These are phyloP conservation scores for Agonum fuliginosum DNA, from an alignment of 2,888 invertebrate species.

Conservation along the genomic window DNA sequence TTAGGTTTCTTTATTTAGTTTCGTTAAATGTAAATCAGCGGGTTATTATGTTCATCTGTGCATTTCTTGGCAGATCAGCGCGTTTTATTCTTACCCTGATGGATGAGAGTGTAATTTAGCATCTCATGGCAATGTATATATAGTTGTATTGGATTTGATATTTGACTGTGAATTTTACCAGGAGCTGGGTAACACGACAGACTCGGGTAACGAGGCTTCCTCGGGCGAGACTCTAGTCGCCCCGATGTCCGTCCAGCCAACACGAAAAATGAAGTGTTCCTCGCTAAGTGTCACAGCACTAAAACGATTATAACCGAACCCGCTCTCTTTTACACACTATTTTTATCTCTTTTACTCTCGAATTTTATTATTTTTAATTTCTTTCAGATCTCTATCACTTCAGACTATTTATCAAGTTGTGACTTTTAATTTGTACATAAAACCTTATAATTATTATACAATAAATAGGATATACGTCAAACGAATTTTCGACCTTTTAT, in stretches of 20 bases:
- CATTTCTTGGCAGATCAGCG: too few species aligned
- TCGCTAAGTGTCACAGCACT: constrained; percentile 80
- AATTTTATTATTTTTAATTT: constrained; percentile 52
- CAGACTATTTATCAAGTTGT: constrained; percentile 55
- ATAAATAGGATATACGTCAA: constrained; percentile 58
- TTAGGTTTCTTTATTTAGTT: too few species aligned
- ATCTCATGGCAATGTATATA: neutral
- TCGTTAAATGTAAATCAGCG: too few species aligned
- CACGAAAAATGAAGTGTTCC: constrained; percentile 83
- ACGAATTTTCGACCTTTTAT: constrained; percentile 34
- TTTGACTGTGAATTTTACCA: constrained; percentile 71
- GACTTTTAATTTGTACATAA: constrained; percentile 60
- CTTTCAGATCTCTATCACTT: constrained; percentile 51
- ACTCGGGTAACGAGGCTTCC: constrained; percentile 68
- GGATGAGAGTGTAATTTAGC: constrained; percentile 5
- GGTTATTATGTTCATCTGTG: too few species aligned
- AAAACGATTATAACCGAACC: constrained; percentile 79
- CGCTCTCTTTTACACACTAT: constrained; percentile 32
- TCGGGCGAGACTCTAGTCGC: constrained; percentile 79
- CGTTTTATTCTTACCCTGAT: too few species aligned
- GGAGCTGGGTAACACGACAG: constrained; percentile 82
- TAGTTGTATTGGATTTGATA: neutral
- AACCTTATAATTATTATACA: constrained; percentile 44
- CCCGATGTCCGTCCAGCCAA: constrained; percentile 90
- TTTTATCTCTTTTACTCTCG: constrained; percentile 52